Percentiles rank a stretch among this genome's conserved stretches.
Evolutionary conservation across 1,140 invertebrate genomes (phyloP).

Genomic region (Epicauta chinensis): DNA sequence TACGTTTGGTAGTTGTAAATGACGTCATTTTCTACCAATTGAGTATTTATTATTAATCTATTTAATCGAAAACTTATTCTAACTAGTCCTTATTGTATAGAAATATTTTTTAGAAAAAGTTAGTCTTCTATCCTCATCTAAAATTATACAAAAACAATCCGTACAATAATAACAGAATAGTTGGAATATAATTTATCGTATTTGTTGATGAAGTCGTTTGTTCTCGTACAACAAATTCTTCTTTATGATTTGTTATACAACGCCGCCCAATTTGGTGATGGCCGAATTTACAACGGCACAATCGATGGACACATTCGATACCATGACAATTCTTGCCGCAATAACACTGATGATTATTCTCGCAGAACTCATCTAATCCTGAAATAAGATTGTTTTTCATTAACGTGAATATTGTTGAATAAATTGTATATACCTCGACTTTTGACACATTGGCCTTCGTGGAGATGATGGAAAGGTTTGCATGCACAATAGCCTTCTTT

Average conservation of each 20-base stretch:
- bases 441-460: conserved; percentile 31
- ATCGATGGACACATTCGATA: conserved; percentile 28
- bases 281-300: conserved; percentile 28
- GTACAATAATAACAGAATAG: too few relatives aligned
- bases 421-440: conserved; percentile 22
- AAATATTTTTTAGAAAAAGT: too few relatives aligned
- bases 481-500: conserved; percentile 28
- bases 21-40: too few relatives aligned
- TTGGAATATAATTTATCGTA: too few relatives aligned
- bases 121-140: too few relatives aligned
- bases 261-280: conserved; percentile 26
- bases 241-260: not conserved
- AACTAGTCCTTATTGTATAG: too few relatives aligned
- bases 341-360: conserved; percentile 32
- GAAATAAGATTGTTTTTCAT: conserved; percentile 6
- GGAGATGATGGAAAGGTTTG: conserved; percentile 32
- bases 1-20: too few relatives aligned
- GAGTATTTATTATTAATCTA: too few relatives aligned
- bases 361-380: conserved; percentile 31
- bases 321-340: conserved; percentile 30
- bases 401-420: not conserved
- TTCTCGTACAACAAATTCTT: too few relatives aligned
- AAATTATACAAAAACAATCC: too few relatives aligned
- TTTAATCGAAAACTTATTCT: too few relatives aligned
- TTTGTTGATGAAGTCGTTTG: too few relatives aligned